Conservation (phyloP, 2,888 invertebrate genomes). For the Meghimatium bilineatum region DNA sequence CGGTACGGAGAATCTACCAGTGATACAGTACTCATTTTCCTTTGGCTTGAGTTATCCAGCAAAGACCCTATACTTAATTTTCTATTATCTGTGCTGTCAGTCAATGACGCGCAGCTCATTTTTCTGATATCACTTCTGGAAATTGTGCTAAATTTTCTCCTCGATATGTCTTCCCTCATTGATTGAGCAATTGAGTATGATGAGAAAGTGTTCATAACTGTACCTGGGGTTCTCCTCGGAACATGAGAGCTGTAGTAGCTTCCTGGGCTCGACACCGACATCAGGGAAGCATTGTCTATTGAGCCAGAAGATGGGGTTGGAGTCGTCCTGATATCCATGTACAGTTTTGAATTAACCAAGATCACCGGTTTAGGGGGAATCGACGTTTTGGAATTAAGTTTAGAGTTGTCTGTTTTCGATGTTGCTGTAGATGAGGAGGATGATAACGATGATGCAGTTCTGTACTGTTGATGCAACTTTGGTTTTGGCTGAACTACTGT, state of each 20-base stretch:
- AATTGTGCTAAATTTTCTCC: slow-evolving; percentile 37
- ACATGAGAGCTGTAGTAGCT: slow-evolving; percentile 4
- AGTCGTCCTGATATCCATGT: slow-evolving; percentile 22
- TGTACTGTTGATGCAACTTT: slow-evolving; percentile 23
- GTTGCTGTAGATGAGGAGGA: slow-evolving; percentile 42
- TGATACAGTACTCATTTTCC: slow-evolving; percentile 40
- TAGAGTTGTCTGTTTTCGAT: slow-evolving; percentile 40
- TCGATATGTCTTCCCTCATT: slow-evolving; percentile 31
- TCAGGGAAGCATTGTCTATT: background rate
- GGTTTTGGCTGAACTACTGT: slow-evolving; percentile 29
- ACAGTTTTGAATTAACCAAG: slow-evolving; percentile 40
- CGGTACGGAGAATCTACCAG: slow-evolving; percentile 34
- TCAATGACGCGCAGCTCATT: slow-evolving; percentile 41
- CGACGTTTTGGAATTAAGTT: background rate
- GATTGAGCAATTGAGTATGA: slow-evolving; percentile 48
- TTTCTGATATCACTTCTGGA: slow-evolving; percentile 43
- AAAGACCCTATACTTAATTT: slow-evolving; percentile 37
- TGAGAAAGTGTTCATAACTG: slow-evolving; percentile 46
- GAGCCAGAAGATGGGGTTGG: slow-evolving; percentile 34
- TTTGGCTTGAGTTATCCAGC: slow-evolving; percentile 27
- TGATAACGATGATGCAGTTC: slow-evolving; percentile 35
- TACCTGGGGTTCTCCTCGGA: slow-evolving; percentile 26
- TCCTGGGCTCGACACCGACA: slow-evolving; percentile 25
- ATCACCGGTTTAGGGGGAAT: slow-evolving; percentile 29
- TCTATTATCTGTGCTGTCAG: slow-evolving; percentile 1